A percentile compares a stretch with the other conserved stretches of the same genome.
These are phyloP conservation scores for Varanus salvator DNA, from an alignment of 2,113 vertebrate genomes.

Conservation along the genomic window DNA sequence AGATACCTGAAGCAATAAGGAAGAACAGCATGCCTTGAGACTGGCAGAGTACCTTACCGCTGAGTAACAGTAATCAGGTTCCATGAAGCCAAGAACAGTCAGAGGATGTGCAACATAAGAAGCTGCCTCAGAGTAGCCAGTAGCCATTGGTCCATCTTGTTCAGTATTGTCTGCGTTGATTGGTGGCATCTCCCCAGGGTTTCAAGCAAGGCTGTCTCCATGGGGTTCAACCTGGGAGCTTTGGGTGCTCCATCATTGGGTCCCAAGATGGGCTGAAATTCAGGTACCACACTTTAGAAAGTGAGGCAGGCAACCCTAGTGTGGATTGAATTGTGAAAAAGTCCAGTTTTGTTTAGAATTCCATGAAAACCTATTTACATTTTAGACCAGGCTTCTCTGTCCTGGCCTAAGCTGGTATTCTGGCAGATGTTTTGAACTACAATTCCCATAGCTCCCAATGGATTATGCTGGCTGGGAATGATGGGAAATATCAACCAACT, in stretches of 20 bases:
- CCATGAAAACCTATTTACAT: not conserved
- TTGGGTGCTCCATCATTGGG: not conserved
- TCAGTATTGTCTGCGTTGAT: not conserved
- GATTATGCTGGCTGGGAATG: too few species aligned
- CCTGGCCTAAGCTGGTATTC: too few species aligned
- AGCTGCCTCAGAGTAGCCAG: not conserved
- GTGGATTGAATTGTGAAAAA: not conserved
- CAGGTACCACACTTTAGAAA: not conserved
- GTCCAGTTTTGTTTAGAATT: not conserved
- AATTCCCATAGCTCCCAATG: too few species aligned
- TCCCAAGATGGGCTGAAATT: not conserved
- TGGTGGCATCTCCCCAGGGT: not conserved
- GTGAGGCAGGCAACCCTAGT: not conserved
- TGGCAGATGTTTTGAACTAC: too few species aligned
- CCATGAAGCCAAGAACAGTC: not conserved
- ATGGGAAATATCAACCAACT: too few species aligned
- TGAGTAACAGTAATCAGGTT: not conserved
- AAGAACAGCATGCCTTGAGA: not conserved
- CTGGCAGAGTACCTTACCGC: not conserved
- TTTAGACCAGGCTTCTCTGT: too few species aligned
- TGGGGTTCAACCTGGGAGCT: not conserved
- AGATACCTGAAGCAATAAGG: not conserved
- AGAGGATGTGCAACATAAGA: not conserved
- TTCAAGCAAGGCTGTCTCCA: not conserved
- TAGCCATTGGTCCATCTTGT: not conserved